Base-by-base conservation (phyloP, 2,113 vertebrate genomes). In the Malurus cyaneus region DNA sequence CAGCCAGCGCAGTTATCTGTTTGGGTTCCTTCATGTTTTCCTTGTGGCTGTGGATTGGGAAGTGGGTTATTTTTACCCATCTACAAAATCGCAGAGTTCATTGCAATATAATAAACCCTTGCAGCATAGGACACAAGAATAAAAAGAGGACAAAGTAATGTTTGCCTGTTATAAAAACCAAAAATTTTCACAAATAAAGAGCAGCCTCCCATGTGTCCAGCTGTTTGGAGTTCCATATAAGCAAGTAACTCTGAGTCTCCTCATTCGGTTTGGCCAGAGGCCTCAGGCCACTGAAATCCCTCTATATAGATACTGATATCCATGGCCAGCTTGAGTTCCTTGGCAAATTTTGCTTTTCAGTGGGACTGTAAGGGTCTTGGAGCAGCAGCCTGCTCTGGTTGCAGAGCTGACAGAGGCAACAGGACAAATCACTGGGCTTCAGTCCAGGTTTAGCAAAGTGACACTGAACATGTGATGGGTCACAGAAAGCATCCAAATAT, bases 201-300 rank as follows among this genome's bases (percentile, higher is more conserved):
- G 29, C 52, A 46, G 42, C 2, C 8, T 59, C 14, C 39, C 50
- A 8, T 2, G 2, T 29, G 14, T 47, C 20, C 34, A 18, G 23
- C 1, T 4, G 6, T 80, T 77, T 0, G 0, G n/a, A 67, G 17
- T 6, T 79, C 3, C 2, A 2, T 16, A 10, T 76, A 26, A 20
- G 44, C 9, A 20, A 34, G 14, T 12, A 69, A 19, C 7, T 50
- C 50, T 64, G 42, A 66, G 12, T 28, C 20, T 89, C 21, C 32
- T 69, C 7, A 18, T 83, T 39, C 29, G 56, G 41, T 76, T 65
- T 2, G 4, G 17, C 36, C n/a, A 65, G 34, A 61, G 17, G 39
- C 29, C 42, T 78, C 28, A 67, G 42, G 18, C 14, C 65, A 31
- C 17, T 2, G 2, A 9, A 46, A 46, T 23, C 29, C 10, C 11